A percentile compares a stretch with the other conserved stretches of the same genome.
phyloP scores from a whole-genome alignment of 1,140 invertebrate species.

The Drosophila willistoni region DNA sequence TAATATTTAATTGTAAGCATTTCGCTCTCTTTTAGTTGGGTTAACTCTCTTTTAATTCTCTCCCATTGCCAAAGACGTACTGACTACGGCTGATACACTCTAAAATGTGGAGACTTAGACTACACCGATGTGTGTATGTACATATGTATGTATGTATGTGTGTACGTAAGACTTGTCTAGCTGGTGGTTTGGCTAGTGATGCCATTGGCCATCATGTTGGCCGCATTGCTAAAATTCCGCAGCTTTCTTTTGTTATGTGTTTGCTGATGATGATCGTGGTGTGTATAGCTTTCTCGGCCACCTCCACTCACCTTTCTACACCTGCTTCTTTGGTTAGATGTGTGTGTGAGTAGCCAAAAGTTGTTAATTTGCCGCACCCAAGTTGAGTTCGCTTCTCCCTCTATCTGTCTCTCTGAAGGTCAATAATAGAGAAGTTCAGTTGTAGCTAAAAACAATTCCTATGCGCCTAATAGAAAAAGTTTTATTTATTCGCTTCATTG shows the following conservation, averaged over 20 bases:
- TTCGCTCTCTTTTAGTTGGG: conserved; percentile 12
- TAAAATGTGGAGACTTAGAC: background rate
- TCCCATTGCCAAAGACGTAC: background rate
- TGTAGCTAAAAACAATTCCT: conserved; percentile 47
- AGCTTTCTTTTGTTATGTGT: conserved; percentile 70
- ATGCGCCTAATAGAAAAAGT: conserved; percentile 43
- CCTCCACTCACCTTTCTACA: background rate
- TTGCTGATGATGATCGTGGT: background rate
- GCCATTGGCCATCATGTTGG: conserved; percentile 61
- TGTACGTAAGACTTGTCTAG: conserved; percentile 42
- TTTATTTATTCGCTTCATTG: conserved; percentile 56
- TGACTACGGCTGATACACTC: background rate
- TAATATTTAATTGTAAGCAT: conserved; percentile 7
- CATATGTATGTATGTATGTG: background rate
- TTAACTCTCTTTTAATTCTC: conserved; percentile 14
- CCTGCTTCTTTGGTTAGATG: background rate
- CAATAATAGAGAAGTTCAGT: conserved; percentile 12
- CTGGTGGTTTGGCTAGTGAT: conserved; percentile 23
- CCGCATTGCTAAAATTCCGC: conserved; percentile 77
- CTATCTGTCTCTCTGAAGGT: conserved; percentile 49
- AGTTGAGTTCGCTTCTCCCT: background rate
- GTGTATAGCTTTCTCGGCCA: conserved; percentile 45
- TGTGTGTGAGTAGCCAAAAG: conserved; percentile 26
- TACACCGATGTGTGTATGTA: too few relatives aligned
- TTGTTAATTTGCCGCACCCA: conserved; percentile 65